phyloP scores from a whole-genome alignment of 2,113 vertebrate genomes.

The Alectura lathami region DNA sequence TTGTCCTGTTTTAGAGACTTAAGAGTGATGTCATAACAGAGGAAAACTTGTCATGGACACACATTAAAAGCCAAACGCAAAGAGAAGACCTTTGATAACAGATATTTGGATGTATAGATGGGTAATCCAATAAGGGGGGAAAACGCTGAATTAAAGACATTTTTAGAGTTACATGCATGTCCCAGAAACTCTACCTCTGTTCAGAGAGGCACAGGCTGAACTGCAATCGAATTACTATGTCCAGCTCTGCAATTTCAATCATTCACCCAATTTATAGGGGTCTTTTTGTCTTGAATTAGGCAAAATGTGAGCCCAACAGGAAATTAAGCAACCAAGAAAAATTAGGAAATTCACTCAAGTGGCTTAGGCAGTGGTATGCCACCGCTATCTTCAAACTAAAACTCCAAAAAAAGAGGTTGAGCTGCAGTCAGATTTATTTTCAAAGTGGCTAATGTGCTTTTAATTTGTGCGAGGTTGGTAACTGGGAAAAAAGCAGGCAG shows the following conservation, averaged over 20 bases:
- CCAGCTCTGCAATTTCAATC: slow-evolving; percentile 62
- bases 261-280: slow-evolving; percentile 57
- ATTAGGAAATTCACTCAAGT: slow-evolving; percentile 70
- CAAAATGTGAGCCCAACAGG: slow-evolving; percentile 68
- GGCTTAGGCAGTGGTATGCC: slow-evolving; percentile 50
- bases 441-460: slow-evolving; percentile 66
- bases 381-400: slow-evolving; percentile 50
- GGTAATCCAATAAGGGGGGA: slow-evolving; percentile 47
- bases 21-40: slow-evolving; percentile 23
- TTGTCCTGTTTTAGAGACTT: slow-evolving; percentile 24
- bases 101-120: neutral
- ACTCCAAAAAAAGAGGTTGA: slow-evolving; percentile 38
- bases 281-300: slow-evolving; percentile 65
- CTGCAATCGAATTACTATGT: slow-evolving; percentile 36
- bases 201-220: slow-evolving; percentile 28
- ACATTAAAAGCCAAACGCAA: slow-evolving; percentile 2
- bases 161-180: neutral
- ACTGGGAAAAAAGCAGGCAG: neutral
- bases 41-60: slow-evolving; percentile 46
- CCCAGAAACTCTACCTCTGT: slow-evolving; percentile 45
- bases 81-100: slow-evolving; percentile 36
- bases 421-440: slow-evolving; percentile 50
- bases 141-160: slow-evolving; percentile 25
- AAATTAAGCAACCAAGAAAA: slow-evolving; percentile 68
- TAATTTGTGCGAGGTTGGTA: slow-evolving; percentile 48